Evolutionary conservation across 2,113 vertebrate genomes (phyloP).

Genomic region (Leuciscus idus): DNA sequence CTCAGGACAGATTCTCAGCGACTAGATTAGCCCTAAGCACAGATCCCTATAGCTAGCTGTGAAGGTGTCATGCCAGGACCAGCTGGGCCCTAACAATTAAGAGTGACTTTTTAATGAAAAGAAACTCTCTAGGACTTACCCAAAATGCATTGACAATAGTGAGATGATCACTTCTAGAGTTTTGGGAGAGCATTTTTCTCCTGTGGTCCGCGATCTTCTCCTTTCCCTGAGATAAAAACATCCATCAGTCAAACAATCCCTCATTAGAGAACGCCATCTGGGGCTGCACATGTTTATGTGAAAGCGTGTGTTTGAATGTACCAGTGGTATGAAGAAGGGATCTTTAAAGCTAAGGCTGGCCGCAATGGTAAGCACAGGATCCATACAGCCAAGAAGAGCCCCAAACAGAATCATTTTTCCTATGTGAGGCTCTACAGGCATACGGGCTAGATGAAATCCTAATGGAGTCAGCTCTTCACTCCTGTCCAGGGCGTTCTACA

Average conservation of each 20-base stretch:
- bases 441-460: constrained; percentile 90
- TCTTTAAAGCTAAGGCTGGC: constrained; percentile 99
- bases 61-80: too few relatives aligned
- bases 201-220: constrained; percentile 94
- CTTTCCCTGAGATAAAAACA: constrained; percentile 83
- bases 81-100: not conserved
- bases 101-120: not conserved
- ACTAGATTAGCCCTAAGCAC: too few relatives aligned
- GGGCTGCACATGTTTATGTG: not conserved
- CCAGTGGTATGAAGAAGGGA: constrained; percentile 96
- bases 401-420: constrained; percentile 98
- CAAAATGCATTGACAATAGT: constrained; percentile 92
- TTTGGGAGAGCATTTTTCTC: constrained; percentile 86
- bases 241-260: not conserved
- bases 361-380: constrained; percentile 95
- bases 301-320: constrained; percentile 64
- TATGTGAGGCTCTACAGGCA: constrained; percentile 95
- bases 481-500: constrained; percentile 90
- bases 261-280: not conserved
- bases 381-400: constrained; percentile 91
- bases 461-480: constrained; percentile 91
- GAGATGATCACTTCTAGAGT: constrained; percentile 93
- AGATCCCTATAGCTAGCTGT: too few relatives aligned
- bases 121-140: constrained; percentile 69
- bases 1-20: too few relatives aligned